phyloP scores from a whole-genome alignment of 2,113 vertebrate genomes.

The Epinephelus fuscoguttatus region DNA sequence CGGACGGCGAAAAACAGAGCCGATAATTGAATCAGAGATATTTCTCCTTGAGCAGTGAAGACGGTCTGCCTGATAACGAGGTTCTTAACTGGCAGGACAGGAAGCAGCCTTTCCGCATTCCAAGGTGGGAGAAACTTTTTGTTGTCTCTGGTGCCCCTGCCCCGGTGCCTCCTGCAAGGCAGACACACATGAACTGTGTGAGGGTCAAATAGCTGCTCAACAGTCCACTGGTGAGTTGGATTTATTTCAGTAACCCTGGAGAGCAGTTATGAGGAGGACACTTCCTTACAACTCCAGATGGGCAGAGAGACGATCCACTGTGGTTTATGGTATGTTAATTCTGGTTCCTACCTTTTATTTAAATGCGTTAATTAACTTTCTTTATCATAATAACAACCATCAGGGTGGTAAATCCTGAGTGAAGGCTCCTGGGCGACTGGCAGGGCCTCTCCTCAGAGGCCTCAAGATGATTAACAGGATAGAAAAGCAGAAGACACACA shows the following conservation, averaged over 20 bases:
- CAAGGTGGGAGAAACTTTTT: conserved; percentile 46
- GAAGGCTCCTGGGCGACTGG: no score
- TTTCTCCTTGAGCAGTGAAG: conserved; percentile 44
- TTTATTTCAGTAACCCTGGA: conserved; percentile 10
- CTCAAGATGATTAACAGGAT: background rate
- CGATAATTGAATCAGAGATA: conserved; percentile 63
- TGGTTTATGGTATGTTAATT: conserved; percentile 83
- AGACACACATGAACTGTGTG: background rate
- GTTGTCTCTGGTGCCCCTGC: conserved; percentile 17
- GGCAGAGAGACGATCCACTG: conserved; percentile 77
- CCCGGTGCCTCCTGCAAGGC: conserved; percentile 2
- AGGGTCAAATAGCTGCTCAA: background rate
- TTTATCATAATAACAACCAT: background rate
- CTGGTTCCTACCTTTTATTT: background rate
- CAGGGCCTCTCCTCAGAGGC: background rate
- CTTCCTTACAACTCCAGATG: conserved; percentile 73
- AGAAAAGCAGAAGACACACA: background rate
- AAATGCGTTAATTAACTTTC: background rate
- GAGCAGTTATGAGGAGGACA: conserved; percentile 66
- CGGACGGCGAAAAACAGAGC: conserved; percentile 45
- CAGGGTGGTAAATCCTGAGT: background rate
- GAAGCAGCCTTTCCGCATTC: conserved; percentile 86
- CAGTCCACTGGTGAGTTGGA: background rate
- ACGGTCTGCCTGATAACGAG: conserved; percentile 56
- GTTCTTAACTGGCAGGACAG: conserved; percentile 68